A percentile compares a stretch with the other conserved stretches of the same genome.
These are phyloP conservation scores for Octopus sinensis DNA, from an alignment of 1,140 invertebrate genomes.

Conservation along the genomic window DNA sequence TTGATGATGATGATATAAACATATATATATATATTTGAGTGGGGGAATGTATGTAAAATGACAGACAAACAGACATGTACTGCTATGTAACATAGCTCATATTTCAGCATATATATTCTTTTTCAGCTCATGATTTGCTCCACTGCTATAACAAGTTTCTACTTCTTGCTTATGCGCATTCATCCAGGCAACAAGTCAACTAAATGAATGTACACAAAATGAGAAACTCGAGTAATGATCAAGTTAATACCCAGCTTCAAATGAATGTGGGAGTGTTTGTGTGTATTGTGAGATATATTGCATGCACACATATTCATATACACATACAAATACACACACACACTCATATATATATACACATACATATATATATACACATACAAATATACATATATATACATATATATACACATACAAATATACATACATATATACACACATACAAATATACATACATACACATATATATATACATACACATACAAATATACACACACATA, in stretches of 20 bases:
- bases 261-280: background rate
- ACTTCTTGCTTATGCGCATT: no score
- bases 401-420: background rate
- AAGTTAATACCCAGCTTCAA: background rate
- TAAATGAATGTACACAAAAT: no score
- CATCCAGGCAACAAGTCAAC: no score
- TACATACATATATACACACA: background rate
- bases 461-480: background rate
- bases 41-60: no score
- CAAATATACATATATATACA: background rate
- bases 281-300: background rate
- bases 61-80: no score
- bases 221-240: no score
- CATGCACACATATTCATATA: background rate
- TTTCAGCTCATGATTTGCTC: no score
- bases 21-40: no score
- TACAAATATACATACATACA: constrained; percentile 1
- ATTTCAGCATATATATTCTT: no score
- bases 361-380: background rate
- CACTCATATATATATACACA: background rate
- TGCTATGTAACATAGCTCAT: no score
- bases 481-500: background rate
- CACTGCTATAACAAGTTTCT: no score
- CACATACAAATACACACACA: background rate
- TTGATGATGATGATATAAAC: no score